Evolutionary conservation across 2,888 invertebrate genomes (phyloP), one percentile per base, ranked within the genome.

Genomic region (Pachydiplax longipennis): DNA sequence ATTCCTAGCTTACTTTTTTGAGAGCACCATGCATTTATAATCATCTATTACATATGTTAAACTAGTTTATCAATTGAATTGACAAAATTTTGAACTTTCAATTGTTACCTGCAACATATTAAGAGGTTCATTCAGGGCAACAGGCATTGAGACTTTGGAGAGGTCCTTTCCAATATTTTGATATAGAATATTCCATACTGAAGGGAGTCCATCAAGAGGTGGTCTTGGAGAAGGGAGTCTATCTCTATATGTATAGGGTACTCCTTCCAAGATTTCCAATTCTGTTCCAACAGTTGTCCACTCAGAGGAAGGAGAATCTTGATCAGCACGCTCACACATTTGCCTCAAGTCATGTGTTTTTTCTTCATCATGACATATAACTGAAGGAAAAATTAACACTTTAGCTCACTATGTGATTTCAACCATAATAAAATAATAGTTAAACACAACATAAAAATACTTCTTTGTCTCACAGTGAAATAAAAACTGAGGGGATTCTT

Each of bases 101-200:
- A 31, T 73, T 31, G 44, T 91, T 73, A 96, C 96, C 95, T 97
- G 97, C 91, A 97, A 94, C 95, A 97, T 97, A 93, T 97, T 97
- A 0, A 98, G 94, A 0, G 98, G 98, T 94, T 98, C 97, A 93
- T 98, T 98, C 92, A 98, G 95, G 2, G 97, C 97, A 81, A 98
- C 97, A 0, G 97, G 98, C 97, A 97, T 97, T 91, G 97, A 97
- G 82, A 98, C 96, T 94, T 97, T 97, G 31, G 97, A 97, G 91
- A 98, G 94, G 94, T 98, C 98, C 94, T 97, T 97, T 92, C 98
- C 98, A 90, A 98, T 98, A 93, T 97, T 97, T 94, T 96, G 96
- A 93, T 96, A 96, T 4, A 97, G 94, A 91, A 97, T 95, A 94
- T 97, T 97, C 96, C 97, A 97, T n/a, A 97, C 94, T 31, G 96